Percentiles rank a stretch among this genome's conserved stretches.
phyloP scores from a whole-genome alignment of 1,140 invertebrate species.

The Chymomyza costata region DNA sequence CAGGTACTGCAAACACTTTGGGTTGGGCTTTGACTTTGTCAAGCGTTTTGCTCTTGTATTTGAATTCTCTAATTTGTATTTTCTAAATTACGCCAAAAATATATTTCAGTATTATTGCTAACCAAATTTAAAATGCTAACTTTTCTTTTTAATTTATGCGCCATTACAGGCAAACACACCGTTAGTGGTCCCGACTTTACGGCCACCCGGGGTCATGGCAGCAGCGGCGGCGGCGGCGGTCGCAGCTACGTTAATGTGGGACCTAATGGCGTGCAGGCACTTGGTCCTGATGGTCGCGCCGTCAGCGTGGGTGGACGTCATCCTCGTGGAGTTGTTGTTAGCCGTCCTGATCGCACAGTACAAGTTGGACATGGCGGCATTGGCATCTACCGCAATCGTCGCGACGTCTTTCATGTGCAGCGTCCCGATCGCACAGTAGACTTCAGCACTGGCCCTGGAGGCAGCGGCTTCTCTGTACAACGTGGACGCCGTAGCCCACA shows the following conservation, averaged over 20 bases:
- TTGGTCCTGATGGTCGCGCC: constrained; percentile 5
- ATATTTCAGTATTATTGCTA: too few species aligned
- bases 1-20: constrained; percentile 7
- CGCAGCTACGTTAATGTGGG: background rate
- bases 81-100: background rate
- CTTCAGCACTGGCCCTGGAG: background rate
- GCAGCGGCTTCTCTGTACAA: constrained; percentile 4
- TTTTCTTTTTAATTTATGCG: background rate
- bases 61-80: background rate
- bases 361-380: background rate
- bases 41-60: background rate
- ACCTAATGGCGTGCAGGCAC: background rate
- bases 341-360: constrained; percentile 6
- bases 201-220: too few species aligned
- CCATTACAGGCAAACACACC: constrained; percentile 18
- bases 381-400: constrained; percentile 5
- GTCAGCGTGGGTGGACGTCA: background rate
- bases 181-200: constrained; percentile 26
- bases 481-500: constrained; percentile 32
- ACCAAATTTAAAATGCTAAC: too few species aligned
- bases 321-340: background rate
- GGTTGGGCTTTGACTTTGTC: background rate
- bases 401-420: constrained; percentile 3
- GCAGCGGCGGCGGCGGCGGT: too few species aligned
- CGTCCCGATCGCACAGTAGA: constrained; percentile 16